Base-by-base conservation (phyloP, 1,140 invertebrate genomes). In the Cydia pomonella region DNA sequence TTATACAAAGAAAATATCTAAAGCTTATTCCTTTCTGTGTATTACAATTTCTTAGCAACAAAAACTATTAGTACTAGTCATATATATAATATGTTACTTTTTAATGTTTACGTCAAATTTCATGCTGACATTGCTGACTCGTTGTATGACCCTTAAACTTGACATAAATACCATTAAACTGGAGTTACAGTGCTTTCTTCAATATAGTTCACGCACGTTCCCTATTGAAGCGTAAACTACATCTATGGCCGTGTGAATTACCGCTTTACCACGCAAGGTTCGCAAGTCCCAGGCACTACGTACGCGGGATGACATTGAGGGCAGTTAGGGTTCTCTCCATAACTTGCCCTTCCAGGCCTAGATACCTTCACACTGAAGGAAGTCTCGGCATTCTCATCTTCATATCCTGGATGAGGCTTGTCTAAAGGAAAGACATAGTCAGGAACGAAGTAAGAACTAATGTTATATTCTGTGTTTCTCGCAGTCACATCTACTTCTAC, bases 301-400 rank as follows among this genome's bases (percentile, higher is more conserved):
- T 94, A 95, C 16, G 94, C 94, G 16, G 94, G 94, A 86, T 95
- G 94, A 80, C 94, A 95, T 77, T 95, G 93, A 0, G 94, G 94
- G 73, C 94, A 95, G 62, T 93, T 85, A 6, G 94, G 90, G 82
- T 95, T 95, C 82, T 95, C 94, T 4, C 94, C 94, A 76, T 93
- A 95, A 82, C 94, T 94, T 63, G 92, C 87, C 38, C 85, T 83
- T 0, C 89, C 90, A 21, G 91, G 87, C 29, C 93, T 90, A 0
- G 93, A 90, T 27, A 94, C 92, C 76, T 93, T 89, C 1, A 95
- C 92, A 81, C 94, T 94, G 83, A 95, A 95, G 0, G 94, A 94
- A 5, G 94, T 94, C 74, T 94, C 89, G 0, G 94, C 88, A 74
- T 94, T 87, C 2, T 93, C 92, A 29, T 90, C 87, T 1, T 93